phyloP scores from a whole-genome alignment of 2,113 vertebrate genomes.

The Kryptolebias marmoratus region DNA sequence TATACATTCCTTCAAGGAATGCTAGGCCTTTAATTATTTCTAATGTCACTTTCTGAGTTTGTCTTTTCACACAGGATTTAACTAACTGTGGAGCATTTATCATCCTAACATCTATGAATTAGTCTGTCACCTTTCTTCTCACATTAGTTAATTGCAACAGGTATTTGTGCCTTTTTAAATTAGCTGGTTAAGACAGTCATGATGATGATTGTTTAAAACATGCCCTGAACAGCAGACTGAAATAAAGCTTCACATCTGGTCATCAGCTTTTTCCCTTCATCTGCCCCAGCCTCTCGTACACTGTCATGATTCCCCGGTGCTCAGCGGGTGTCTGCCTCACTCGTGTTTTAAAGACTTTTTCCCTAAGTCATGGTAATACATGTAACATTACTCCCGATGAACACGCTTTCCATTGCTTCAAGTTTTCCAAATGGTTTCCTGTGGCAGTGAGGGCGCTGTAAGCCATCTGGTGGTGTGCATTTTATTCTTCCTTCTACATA shows the following conservation, averaged over 20 bases:
- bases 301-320: conserved; percentile 46
- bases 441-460: conserved; percentile 5
- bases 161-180: conserved; percentile 36
- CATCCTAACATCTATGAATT: conserved; percentile 25
- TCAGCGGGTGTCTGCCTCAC: conserved; percentile 48
- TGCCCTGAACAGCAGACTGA: conserved; percentile 29
- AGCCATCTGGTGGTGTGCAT: conserved; percentile 6
- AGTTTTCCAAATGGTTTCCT: conserved; percentile 32
- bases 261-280: conserved; percentile 55
- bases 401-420: conserved; percentile 45
- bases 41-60: neutral
- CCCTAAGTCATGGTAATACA: conserved; percentile 55
- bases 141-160: conserved; percentile 29
- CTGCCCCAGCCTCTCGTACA: conserved; percentile 32
- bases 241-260: conserved; percentile 65
- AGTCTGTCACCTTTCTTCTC: conserved; percentile 32
- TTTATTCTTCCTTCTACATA: neutral
- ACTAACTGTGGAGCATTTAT: conserved; percentile 38
- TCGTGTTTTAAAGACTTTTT: conserved; percentile 61
- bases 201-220: conserved; percentile 31
- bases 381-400: conserved; percentile 51
- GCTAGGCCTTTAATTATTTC: no score
- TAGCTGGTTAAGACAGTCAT: conserved; percentile 33
- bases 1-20: no score
- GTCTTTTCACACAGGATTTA: neutral